Evolutionary conservation across 2,888 invertebrate genomes (phyloP).

Genomic region (Deilephila porcellus): DNA sequence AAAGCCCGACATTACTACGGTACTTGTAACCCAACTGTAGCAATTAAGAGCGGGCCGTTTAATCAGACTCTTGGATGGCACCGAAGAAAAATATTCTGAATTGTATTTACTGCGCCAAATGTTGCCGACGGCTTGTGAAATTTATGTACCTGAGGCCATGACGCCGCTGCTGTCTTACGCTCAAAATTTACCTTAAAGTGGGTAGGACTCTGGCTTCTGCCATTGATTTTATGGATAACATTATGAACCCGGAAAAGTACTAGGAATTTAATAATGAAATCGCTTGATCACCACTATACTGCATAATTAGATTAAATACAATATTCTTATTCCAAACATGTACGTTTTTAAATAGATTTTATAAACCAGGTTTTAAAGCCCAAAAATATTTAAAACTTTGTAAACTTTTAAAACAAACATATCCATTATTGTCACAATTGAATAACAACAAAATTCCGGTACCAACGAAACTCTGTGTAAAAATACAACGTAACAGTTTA

Average conservation of each 20-base stretch:
- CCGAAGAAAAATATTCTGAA: slow-evolving; percentile 39
- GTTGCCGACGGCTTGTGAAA: slow-evolving; percentile 26
- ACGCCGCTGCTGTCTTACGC: neutral
- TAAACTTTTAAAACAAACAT: neutral
- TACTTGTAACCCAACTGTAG: slow-evolving; percentile 45
- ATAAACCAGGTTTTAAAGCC: too few species aligned
- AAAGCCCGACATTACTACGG: slow-evolving; percentile 30
- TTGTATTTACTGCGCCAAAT: slow-evolving; percentile 32
- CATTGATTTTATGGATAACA: too few species aligned
- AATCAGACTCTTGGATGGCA: slow-evolving; percentile 42
- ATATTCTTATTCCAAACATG: too few species aligned
- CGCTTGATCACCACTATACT: too few species aligned
- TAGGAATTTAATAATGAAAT: too few species aligned
- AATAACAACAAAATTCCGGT: neutral
- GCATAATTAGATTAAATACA: too few species aligned
- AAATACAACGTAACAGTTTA: neutral
- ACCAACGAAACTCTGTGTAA: neutral
- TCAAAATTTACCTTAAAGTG: neutral
- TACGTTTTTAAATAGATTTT: too few species aligned
- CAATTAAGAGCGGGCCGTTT: slow-evolving; percentile 49
- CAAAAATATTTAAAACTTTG: too few species aligned
- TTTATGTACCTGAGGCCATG: neutral
- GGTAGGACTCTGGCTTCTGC: too few species aligned
- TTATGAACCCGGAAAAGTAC: too few species aligned
- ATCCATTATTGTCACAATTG: neutral